Evolutionary conservation across 92 coral and sea anemone species (phyloP).

Genomic region (Zoanthus solanderi): DNA sequence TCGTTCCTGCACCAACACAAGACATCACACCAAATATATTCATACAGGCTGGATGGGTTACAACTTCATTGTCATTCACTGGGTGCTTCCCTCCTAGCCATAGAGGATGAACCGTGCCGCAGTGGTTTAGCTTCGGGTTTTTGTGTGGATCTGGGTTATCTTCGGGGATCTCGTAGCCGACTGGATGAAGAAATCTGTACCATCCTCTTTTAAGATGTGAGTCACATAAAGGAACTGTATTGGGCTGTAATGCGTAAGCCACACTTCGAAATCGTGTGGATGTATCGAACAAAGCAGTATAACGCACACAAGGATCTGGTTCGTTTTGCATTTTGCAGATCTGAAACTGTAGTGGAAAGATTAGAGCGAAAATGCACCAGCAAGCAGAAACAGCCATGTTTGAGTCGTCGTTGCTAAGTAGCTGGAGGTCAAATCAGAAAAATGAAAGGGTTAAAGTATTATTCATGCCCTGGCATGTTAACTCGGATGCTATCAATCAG

Average conservation of each 20-base stretch:
- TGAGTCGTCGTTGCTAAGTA: too few species aligned
- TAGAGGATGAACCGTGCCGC: conserved; percentile 4
- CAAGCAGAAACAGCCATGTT: conserved; percentile 9
- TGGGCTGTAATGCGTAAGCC: neutral
- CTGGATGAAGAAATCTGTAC: conserved; percentile 44
- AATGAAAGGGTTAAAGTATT: too few species aligned
- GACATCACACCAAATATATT: neutral
- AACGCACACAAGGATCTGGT: neutral
- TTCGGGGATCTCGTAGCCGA: conserved; percentile 29
- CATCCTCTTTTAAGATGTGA: neutral
- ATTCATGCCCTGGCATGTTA: too few species aligned
- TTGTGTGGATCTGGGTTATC: neutral
- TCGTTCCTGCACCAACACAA: conserved; percentile 12
- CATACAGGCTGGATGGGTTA: neutral
- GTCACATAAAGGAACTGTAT: conserved; percentile 24
- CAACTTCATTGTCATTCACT: neutral
- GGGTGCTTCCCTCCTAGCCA: conserved; percentile 40
- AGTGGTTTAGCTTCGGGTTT: neutral
- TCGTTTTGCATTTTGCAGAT: neutral
- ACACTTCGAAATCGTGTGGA: conserved; percentile 21
- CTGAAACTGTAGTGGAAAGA: neutral
- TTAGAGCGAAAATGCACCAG: neutral
- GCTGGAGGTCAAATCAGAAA: too few species aligned
- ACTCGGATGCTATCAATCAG: too few species aligned
- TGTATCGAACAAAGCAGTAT: neutral